These are phyloP conservation scores for Notarius quadriscutis DNA, from an alignment of 2,113 vertebrate genomes.

Conservation along the genomic window DNA sequence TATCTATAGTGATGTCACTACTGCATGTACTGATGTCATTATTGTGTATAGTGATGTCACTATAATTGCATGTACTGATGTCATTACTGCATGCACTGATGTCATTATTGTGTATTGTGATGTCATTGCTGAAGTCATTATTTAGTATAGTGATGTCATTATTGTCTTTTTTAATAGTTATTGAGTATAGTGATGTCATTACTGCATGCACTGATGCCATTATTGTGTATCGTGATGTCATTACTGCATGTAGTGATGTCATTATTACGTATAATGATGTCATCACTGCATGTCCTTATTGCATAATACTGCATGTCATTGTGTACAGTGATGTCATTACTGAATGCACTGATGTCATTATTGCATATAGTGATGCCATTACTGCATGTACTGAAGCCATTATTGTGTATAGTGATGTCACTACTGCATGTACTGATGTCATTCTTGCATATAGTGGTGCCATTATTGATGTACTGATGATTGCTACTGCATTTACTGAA, in stretches of 20 bases:
- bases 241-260: neutral
- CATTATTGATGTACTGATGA: neutral
- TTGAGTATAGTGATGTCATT: neutral
- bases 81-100: neutral
- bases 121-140: neutral
- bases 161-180: no score
- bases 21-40: neutral
- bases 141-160: neutral
- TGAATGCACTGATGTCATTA: neutral
- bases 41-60: neutral
- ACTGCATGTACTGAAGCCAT: neutral
- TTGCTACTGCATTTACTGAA: no score
- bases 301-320: no score
- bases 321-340: neutral
- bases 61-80: neutral
- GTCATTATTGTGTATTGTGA: neutral
- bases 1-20: neutral
- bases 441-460: neutral
- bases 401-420: neutral
- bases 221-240: neutral
- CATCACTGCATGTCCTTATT: no score
- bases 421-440: neutral
- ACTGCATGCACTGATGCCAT: neutral
- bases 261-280: neutral
- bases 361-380: neutral